These are phyloP conservation scores for Chouioia cunea DNA, from an alignment of 2,888 invertebrate genomes.

Conservation along the genomic window DNA sequence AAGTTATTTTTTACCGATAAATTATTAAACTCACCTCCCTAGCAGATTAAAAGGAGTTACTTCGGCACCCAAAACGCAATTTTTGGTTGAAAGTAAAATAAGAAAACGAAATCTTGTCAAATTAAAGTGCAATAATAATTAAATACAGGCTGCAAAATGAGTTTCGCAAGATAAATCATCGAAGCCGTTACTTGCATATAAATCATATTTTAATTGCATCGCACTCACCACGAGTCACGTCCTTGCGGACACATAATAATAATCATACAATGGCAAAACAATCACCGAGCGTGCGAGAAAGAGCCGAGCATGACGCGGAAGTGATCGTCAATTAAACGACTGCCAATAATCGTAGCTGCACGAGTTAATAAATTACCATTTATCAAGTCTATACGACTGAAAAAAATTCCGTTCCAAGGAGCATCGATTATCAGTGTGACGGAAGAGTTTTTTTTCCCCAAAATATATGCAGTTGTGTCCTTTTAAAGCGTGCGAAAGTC, in stretches of 20 bases:
- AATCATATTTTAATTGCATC: constrained; percentile 47
- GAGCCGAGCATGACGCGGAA: constrained; percentile 32
- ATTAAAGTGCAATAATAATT: constrained; percentile 40
- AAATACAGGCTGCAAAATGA: constrained; percentile 39
- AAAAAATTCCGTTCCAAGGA: too few relatives aligned
- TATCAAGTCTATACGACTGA: too few relatives aligned
- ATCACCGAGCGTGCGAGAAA: constrained; percentile 35
- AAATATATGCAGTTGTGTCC: too few relatives aligned
- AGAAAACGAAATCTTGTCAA: constrained; percentile 20
- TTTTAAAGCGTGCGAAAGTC: background rate
- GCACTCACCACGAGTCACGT: constrained; percentile 2
- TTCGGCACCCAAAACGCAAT: constrained; percentile 13
- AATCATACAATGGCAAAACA: constrained; percentile 46
- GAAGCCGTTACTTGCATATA: constrained; percentile 34
- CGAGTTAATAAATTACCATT: too few relatives aligned
- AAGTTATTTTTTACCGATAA: constrained; percentile 23
- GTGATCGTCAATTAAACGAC: constrained; percentile 31
- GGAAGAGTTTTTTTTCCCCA: too few relatives aligned
- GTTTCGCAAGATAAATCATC: constrained; percentile 34
- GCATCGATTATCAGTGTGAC: too few relatives aligned
- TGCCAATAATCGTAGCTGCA: background rate
- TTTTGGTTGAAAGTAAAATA: constrained; percentile 1
- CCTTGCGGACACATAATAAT: constrained; percentile 22
- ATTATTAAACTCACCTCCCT: constrained; percentile 4
- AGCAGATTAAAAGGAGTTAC: too few relatives aligned